Percentiles rank a stretch among this genome's conserved stretches.
phyloP scores from a whole-genome alignment of 2,113 vertebrate genomes.

The Callospermophilus lateralis region DNA sequence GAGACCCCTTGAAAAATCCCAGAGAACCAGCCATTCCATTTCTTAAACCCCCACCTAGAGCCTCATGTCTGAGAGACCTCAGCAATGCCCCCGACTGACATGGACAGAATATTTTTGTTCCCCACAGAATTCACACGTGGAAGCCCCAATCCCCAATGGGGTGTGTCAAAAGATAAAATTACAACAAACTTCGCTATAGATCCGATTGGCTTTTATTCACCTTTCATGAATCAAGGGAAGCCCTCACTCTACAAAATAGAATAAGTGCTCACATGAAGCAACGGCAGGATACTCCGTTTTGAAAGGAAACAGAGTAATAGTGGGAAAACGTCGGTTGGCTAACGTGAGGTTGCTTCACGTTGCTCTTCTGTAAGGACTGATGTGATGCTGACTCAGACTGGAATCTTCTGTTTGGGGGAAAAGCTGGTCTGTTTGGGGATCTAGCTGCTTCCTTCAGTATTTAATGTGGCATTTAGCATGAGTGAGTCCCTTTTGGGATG shows the following conservation, averaged over 20 bases:
- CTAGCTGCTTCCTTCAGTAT: background rate
- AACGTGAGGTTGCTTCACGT: background rate
- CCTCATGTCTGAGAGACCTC: background rate
- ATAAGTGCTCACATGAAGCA: too few species aligned
- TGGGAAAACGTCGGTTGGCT: background rate
- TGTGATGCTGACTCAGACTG: background rate
- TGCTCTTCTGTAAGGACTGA: background rate
- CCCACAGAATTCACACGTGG: background rate
- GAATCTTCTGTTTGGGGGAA: background rate
- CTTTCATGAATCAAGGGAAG: background rate
- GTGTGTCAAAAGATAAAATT: background rate
- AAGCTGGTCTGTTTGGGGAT: background rate
- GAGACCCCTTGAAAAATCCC: background rate
- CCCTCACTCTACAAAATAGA: background rate
- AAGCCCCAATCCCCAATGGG: background rate
- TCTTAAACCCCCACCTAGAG: background rate
- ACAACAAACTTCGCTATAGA: background rate
- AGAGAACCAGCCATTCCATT: background rate
- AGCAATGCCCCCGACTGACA: background rate
- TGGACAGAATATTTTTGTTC: background rate
- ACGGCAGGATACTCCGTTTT: too few species aligned
- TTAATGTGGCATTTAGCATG: background rate
- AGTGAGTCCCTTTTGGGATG: background rate
- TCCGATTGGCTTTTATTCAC: background rate
- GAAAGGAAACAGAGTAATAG: background rate